Conservation (phyloP, 2,888 invertebrate genomes). For the Cataglyphis altisquamis region DNA sequence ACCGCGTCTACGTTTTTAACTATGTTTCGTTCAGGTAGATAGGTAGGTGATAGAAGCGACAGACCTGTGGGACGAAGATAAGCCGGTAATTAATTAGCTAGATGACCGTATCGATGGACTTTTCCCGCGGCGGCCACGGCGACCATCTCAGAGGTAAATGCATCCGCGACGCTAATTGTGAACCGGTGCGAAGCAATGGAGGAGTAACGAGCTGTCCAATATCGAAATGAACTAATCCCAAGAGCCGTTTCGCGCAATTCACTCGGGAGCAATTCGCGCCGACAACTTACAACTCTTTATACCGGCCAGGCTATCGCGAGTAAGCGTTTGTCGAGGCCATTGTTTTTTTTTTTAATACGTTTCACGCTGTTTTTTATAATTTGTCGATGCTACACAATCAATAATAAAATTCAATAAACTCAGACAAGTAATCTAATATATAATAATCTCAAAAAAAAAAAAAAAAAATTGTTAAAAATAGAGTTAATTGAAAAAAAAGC, state of each 20-base stretch:
- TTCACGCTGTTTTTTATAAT: not conserved
- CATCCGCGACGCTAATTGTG: conserved; percentile 62
- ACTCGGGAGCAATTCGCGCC: conserved; percentile 45
- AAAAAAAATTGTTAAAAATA: not conserved
- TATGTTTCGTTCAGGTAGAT: conserved; percentile 38
- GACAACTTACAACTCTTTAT: conserved; percentile 57
- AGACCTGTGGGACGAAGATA: conserved; percentile 58
- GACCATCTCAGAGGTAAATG: conserved; percentile 30
- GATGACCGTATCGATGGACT: conserved; percentile 59
- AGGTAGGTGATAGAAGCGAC: conserved; percentile 45
- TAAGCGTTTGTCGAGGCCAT: not conserved
- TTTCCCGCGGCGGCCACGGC: conserved; percentile 52
- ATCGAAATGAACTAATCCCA: conserved; percentile 68
- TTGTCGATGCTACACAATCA: not conserved
- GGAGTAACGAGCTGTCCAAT: conserved; percentile 70
- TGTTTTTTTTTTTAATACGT: conserved; percentile 1
- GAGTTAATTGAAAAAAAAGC: not conserved
- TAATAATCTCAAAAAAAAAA: not conserved
- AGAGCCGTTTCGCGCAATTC: conserved; percentile 60
- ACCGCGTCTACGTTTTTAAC: conserved; percentile 20
- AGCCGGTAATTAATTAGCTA: conserved; percentile 72
- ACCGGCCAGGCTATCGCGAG: not conserved
- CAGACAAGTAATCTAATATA: not conserved
- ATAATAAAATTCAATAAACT: not conserved
- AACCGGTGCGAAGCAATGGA: conserved; percentile 54